phyloP scores from a whole-genome alignment of 2,797 vertebrate species.

The Centropyge bicolor region DNA sequence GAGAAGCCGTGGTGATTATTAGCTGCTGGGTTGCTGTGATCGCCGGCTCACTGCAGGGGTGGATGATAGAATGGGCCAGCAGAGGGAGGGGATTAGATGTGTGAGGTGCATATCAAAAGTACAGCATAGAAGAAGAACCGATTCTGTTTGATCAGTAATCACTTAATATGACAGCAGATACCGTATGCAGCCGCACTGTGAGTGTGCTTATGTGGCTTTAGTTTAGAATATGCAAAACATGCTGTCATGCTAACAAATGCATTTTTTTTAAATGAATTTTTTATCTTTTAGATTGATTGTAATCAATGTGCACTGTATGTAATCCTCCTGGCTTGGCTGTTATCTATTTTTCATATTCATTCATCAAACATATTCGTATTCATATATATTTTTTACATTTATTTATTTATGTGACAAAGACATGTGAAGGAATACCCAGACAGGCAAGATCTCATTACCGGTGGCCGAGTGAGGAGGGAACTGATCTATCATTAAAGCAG shows the following conservation, averaged over 20 bases:
- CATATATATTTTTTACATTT: neutral
- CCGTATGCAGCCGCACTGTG: conserved; percentile 4
- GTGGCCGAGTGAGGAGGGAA: conserved; percentile 19
- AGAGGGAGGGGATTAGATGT: conserved; percentile 33
- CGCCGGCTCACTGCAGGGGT: conserved; percentile 9
- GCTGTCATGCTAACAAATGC: neutral
- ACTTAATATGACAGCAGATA: conserved; percentile 31
- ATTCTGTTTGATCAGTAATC: conserved; percentile 62
- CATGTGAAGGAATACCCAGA: conserved; percentile 13
- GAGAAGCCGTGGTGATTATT: conserved; percentile 74
- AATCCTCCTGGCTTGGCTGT: neutral
- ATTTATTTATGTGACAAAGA: conserved; percentile 29
- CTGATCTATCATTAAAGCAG: conserved; percentile 50
- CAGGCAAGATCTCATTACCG: conserved; percentile 43
- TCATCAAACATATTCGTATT: conserved; percentile 19
- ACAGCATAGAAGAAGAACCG: conserved; percentile 13
- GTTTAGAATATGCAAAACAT: conserved; percentile 4
- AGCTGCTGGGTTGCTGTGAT: conserved; percentile 74
- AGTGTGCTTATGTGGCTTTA: conserved; percentile 15
- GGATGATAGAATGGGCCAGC: conserved; percentile 24
- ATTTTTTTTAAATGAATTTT: neutral
- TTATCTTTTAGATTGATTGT: neutral
- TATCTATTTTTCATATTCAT: conserved; percentile 35
- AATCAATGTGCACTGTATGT: neutral
- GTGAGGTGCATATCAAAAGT: conserved; percentile 50